Conservation (phyloP, 2,797 vertebrate species). For the Meda fulgida region DNA sequence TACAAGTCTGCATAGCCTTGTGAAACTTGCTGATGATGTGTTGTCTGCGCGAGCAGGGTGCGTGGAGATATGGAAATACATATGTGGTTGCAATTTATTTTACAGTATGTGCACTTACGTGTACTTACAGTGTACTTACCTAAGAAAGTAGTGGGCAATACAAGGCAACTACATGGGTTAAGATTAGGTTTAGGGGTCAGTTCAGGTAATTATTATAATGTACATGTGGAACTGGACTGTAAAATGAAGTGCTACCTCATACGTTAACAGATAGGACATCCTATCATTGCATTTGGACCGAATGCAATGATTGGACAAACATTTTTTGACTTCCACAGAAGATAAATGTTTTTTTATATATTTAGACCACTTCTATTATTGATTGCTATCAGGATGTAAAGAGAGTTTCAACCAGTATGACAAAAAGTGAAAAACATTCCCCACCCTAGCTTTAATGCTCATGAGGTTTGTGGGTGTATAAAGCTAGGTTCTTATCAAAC, state of each 20-base stretch:
- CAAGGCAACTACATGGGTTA: too few relatives aligned
- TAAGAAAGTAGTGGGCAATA: too few relatives aligned
- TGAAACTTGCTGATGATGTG: background rate
- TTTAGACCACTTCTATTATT: background rate
- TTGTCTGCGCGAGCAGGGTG: too few relatives aligned
- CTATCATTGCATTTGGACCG: too few relatives aligned
- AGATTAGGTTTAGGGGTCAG: too few relatives aligned
- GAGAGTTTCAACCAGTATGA: background rate
- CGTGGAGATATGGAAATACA: background rate
- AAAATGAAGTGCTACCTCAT: background rate
- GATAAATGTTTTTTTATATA: background rate
- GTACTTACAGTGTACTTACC: too few relatives aligned
- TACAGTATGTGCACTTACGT: too few relatives aligned
- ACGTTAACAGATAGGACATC: background rate
- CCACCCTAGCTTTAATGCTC: background rate
- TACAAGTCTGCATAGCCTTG: background rate
- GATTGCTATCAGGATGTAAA: background rate
- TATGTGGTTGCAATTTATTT: background rate
- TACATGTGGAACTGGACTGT: too few relatives aligned
- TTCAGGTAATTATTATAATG: too few relatives aligned
- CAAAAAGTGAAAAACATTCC: background rate
- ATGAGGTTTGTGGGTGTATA: slow-evolving; percentile 33
- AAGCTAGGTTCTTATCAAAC: slow-evolving; percentile 26
- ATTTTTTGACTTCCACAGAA: background rate
- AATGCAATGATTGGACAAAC: background rate